phyloP scores from a whole-genome alignment of 1,140 invertebrate species.

The Helicorthomorpha holstii region DNA sequence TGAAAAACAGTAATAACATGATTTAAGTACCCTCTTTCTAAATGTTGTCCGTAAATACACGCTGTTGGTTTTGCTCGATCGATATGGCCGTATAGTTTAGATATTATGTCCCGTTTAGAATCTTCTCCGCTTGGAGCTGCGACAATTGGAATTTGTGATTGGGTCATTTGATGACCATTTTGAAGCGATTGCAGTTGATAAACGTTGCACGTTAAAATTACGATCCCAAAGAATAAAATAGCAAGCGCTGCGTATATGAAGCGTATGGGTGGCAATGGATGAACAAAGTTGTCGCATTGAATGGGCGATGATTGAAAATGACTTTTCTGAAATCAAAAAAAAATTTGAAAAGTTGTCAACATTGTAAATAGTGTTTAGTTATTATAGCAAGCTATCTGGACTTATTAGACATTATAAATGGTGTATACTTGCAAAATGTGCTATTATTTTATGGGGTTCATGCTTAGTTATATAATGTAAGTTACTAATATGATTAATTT shows the following conservation, averaged over 20 bases:
- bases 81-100: neutral
- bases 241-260: constrained; percentile 7
- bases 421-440: too few species aligned
- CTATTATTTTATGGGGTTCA: too few species aligned
- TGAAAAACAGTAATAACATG: constrained; percentile 59
- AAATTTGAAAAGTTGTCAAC: too few species aligned
- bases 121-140: neutral
- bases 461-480: too few species aligned
- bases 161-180: constrained; percentile 7
- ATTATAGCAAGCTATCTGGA: too few species aligned
- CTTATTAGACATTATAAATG: too few species aligned
- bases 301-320: too few species aligned
- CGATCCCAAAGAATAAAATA: constrained; percentile 17
- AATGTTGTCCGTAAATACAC: constrained; percentile 8
- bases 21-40: constrained; percentile 40
- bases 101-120: neutral
- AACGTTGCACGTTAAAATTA: constrained; percentile 19
- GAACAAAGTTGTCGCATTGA: too few species aligned
- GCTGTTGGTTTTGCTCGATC: neutral
- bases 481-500: too few species aligned
- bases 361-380: too few species aligned
- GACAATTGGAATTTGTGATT: constrained; percentile 3
- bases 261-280: neutral
- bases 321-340: too few species aligned
- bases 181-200: constrained; percentile 22